Base-by-base conservation (phyloP, 1,140 invertebrate species). In the Capitella teleta region DNA sequence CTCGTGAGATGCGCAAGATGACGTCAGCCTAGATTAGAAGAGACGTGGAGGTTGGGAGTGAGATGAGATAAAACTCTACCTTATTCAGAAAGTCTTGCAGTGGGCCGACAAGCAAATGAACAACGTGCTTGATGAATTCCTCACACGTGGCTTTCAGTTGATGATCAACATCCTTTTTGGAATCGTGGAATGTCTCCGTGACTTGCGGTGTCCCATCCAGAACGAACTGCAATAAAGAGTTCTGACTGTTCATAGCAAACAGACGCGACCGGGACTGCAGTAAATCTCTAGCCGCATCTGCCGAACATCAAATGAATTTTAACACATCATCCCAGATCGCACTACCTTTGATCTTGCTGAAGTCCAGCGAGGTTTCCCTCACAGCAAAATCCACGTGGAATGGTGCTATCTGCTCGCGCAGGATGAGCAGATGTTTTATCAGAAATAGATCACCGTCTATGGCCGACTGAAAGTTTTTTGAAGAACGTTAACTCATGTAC, bases 341-440 rank as follows among this genome's bases (percentile, higher is more conserved):
- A 40, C 55, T 26, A 69, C 67, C 62, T 70, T 62, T 70, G 48
- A 72, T 58, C 50, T 70, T 70, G 49, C 83, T 90, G 63, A 96
- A 96, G 72, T 96, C 92, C 49, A 97, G 67, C 40, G 81, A 82
- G 0, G 87, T 89, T 74, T 97, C 91, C 67, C 88, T 87, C 0
- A 93, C 80, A 0, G 88, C 84, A 61, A 95, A 93, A 61, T 96
- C 91, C 0, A 95, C 88, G 72, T 97, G 92, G 67, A 98, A 99
- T 0, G 95, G 94, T 1, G 92, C 89, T 30, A 98, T 97, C 73
- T 98, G 95, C 66, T 99, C 95, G 19, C 95, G 71, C 0, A 98
- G 72, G 44, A 98, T 98, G 2, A 99, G 74, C 36, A 99, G 73
- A 76, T 98, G 95, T 73, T 98, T 98, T 28, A 98, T 92, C 70